Percentiles rank a stretch among this genome's conserved stretches.
Conservation (phyloP, 2,888 invertebrate species). For the Metalampra italica region DNA sequence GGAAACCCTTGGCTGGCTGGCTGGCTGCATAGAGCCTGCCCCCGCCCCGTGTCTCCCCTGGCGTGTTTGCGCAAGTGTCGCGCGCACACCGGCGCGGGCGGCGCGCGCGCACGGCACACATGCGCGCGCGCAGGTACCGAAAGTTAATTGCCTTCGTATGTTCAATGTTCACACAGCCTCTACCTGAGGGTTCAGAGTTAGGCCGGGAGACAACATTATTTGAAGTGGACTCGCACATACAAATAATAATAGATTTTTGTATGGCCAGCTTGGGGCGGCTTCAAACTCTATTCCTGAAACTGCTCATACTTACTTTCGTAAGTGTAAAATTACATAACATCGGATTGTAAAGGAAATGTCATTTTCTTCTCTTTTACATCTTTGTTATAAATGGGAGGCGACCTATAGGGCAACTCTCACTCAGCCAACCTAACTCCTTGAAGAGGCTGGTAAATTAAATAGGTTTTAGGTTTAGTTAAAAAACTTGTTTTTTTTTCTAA, state of each 20-base stretch:
- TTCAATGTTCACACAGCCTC: slow-evolving; percentile 65
- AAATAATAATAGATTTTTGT: neutral
- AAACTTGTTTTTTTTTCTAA: too few species aligned
- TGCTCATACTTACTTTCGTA: too few species aligned
- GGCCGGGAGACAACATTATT: neutral
- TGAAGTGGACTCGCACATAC: neutral
- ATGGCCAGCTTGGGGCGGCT: neutral
- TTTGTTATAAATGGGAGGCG: too few species aligned
- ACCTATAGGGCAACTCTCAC: too few species aligned
- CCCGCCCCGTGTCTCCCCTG: slow-evolving; percentile 22
- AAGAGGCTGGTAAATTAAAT: too few species aligned
- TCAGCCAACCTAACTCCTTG: too few species aligned
- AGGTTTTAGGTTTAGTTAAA: too few species aligned
- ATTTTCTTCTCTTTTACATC: too few species aligned
- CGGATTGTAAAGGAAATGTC: too few species aligned
- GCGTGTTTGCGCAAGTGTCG: slow-evolving; percentile 67
- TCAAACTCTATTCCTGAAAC: neutral
- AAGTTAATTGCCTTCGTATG: slow-evolving; percentile 76
- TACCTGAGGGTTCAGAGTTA: slow-evolving; percentile 46
- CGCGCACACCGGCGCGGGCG: slow-evolving; percentile 26
- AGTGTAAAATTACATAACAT: too few species aligned
- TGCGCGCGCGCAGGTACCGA: slow-evolving; percentile 61
- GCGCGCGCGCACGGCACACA: slow-evolving; percentile 28
- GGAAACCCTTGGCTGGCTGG: slow-evolving; percentile 13
- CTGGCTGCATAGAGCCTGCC: slow-evolving; percentile 19